Percentiles rank a stretch among this genome's conserved stretches.
These are phyloP conservation scores for Telmatochromis sp. DNA, from an alignment of 2,113 vertebrate genomes.

Conservation along the genomic window DNA sequence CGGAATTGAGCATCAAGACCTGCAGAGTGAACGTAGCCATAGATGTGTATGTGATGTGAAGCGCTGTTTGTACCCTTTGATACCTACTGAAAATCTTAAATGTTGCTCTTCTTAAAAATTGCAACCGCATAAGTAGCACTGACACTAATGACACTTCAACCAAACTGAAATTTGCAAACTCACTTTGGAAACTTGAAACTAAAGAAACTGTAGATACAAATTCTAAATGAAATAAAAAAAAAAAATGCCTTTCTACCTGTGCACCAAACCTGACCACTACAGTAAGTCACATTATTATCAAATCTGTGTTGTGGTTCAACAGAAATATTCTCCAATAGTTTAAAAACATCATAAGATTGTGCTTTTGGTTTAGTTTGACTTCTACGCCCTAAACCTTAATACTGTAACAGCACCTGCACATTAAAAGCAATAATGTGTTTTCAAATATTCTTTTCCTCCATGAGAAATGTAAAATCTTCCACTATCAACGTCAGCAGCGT, in stretches of 20 bases:
- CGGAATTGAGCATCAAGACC: no score
- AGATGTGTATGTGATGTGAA: not conserved
- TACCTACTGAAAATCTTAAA: not conserved
- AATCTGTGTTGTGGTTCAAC: not conserved
- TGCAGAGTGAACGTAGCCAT: no score
- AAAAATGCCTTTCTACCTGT: not conserved
- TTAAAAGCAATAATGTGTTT: not conserved
- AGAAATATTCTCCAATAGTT: not conserved
- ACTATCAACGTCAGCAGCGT: not conserved
- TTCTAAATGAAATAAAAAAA: not conserved
- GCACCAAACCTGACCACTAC: not conserved
- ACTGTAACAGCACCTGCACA: not conserved
- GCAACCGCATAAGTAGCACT: rapidly evolving
- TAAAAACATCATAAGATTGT: not conserved
- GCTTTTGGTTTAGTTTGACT: not conserved
- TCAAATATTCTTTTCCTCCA: rapidly evolving
- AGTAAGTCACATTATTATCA: not conserved
- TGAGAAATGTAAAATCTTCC: not conserved
- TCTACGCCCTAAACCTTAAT: not conserved
- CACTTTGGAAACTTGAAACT: not conserved
- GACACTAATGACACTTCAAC: not conserved
- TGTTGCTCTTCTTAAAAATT: not conserved
- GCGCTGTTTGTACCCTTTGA: not conserved
- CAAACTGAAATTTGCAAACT: not conserved
- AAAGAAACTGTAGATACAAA: not conserved